Evolutionary conservation across 2,888 invertebrate genomes (phyloP).

Genomic region (Dryadula phaetusa): DNA sequence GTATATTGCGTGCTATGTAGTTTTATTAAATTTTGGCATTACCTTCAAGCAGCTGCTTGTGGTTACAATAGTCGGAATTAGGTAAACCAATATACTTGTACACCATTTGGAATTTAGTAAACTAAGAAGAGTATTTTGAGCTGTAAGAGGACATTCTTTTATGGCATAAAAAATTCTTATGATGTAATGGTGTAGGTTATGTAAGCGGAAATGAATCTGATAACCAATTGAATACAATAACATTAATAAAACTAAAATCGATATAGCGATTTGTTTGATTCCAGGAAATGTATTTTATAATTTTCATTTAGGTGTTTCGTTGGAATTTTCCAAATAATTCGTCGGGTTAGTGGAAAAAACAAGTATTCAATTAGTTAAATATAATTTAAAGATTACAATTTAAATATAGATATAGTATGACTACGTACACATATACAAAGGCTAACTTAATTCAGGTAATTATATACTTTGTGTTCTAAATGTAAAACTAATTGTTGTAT

Average conservation of each 20-base stretch:
- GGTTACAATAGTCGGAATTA: neutral
- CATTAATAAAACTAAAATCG: neutral
- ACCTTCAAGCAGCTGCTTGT: conserved; percentile 13
- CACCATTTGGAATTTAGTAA: neutral
- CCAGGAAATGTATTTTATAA: neutral
- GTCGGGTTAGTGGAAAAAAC: neutral
- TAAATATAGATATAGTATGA: neutral
- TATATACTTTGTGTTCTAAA: neutral
- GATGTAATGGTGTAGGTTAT: too few species aligned
- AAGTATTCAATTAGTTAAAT: neutral
- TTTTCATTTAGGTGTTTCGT: neutral
- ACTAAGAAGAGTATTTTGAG: neutral
- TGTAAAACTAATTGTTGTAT: neutral
- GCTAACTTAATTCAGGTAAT: too few species aligned
- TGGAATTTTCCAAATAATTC: neutral
- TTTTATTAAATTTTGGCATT: conserved; percentile 34
- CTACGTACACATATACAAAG: neutral
- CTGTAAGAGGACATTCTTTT: neutral
- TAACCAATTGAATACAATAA: neutral
- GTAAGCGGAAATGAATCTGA: too few species aligned
- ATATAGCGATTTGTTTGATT: neutral
- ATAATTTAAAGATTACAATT: neutral
- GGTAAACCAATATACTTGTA: neutral
- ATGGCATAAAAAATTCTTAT: too few species aligned
- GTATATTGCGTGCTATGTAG: conserved; percentile 31